Percentiles rank a stretch among this genome's conserved stretches.
Evolutionary conservation across 1,140 invertebrate genomes (phyloP).

Genomic region (Drosophila tani): DNA sequence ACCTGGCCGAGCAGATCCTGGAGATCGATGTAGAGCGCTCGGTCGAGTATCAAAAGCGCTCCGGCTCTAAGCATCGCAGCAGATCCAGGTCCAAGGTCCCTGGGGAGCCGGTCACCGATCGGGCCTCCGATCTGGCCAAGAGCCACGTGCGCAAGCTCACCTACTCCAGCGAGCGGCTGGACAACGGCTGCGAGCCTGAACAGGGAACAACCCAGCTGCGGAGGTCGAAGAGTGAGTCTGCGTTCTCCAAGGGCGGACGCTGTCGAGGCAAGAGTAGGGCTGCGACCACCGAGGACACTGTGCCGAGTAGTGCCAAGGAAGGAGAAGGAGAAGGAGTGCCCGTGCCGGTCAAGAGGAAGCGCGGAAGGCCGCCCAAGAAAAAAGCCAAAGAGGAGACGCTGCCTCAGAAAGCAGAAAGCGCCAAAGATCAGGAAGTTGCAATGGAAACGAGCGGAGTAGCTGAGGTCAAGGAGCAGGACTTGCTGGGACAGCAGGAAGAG

Average conservation of each 20-base stretch:
- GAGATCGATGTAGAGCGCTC: conserved; percentile 65
- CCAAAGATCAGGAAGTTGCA: neutral
- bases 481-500: neutral
- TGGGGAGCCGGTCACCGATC: conserved; percentile 5
- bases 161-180: conserved; percentile 59
- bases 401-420: neutral
- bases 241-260: conserved; percentile 20
- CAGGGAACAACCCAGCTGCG: conserved; percentile 13
- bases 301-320: neutral
- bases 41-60: conserved; percentile 59
- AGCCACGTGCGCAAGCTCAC: conserved; percentile 64
- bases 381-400: neutral
- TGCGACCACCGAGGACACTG: conserved; percentile 34
- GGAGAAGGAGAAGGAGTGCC: neutral
- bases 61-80: conserved; percentile 61
- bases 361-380: conserved; percentile 45
- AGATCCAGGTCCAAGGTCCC: conserved; percentile 37
- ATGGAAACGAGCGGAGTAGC: neutral
- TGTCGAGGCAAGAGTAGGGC: neutral
- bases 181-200: conserved; percentile 11
- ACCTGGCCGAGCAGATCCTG: conserved; percentile 56
- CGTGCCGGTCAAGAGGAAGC: conserved; percentile 19
- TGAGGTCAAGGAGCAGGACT: neutral
- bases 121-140: neutral
- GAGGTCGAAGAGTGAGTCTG: conserved; percentile 37